Conservation (phyloP, 2,113 vertebrate genomes). For the Thryonomys swinderianus region DNA sequence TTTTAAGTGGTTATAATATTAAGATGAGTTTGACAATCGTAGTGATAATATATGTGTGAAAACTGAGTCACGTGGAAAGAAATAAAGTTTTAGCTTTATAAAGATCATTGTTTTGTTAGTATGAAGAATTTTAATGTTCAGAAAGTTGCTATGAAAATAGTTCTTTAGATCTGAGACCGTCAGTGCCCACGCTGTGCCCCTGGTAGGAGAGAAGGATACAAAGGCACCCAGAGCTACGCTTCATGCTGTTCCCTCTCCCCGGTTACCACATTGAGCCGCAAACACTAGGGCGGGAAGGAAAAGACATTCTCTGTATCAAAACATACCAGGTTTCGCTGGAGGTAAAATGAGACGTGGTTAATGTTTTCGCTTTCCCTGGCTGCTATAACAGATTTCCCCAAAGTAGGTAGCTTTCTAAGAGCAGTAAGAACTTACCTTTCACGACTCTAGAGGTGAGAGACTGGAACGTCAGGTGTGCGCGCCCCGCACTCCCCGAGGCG, state of each 20-base stretch:
- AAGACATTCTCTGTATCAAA: not conserved
- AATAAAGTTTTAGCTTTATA: not conserved
- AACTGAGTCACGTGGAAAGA: not conserved
- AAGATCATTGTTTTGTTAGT: not conserved
- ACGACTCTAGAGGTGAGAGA: not conserved
- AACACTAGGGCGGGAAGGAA: not conserved
- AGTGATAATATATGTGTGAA: not conserved
- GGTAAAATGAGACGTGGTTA: not conserved
- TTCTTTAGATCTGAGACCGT: not conserved
- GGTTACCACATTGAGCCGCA: not conserved
- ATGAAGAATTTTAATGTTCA: not conserved
- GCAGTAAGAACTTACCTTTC: not conserved
- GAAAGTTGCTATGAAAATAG: not conserved
- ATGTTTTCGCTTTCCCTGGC: not conserved
- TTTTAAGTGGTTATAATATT: not conserved
- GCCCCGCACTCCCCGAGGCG: rapidly evolving
- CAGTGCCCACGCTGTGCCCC: not conserved
- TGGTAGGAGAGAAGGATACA: not conserved
- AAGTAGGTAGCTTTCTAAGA: not conserved
- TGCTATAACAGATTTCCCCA: not conserved
- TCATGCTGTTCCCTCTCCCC: not conserved
- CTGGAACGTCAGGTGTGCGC: not conserved
- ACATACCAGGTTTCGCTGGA: not conserved
- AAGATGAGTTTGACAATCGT: not conserved
- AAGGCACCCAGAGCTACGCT: not conserved